These are phyloP conservation scores for Geotrypetes seraphini DNA, from an alignment of 2,797 vertebrate genomes.

Conservation along the genomic window DNA sequence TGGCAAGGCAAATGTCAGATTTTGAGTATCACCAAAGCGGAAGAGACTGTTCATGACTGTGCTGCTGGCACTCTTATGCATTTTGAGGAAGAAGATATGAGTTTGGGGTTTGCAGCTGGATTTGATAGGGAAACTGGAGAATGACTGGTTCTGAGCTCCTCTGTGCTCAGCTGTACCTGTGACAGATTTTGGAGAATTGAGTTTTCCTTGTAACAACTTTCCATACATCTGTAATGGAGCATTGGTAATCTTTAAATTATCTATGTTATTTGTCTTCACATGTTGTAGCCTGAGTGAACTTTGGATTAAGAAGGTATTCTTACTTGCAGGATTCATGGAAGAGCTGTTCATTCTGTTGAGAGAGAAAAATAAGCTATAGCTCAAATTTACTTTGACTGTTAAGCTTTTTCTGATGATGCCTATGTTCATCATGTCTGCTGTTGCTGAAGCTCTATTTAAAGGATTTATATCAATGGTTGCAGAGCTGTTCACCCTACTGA, in stretches of 20 bases:
- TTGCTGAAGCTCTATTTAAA: too few species aligned
- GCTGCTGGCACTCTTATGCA: slow-evolving; percentile 45
- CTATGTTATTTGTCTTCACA: background rate
- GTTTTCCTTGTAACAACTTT: background rate
- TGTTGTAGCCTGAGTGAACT: background rate
- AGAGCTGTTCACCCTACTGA: too few species aligned
- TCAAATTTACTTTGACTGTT: too few species aligned
- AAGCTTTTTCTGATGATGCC: too few species aligned
- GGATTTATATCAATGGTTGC: too few species aligned
- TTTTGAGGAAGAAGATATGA: slow-evolving; percentile 62
- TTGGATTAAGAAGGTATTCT: too few species aligned
- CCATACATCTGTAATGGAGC: background rate
- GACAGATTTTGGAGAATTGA: background rate
- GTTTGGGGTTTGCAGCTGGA: slow-evolving; percentile 43
- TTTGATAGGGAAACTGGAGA: background rate
- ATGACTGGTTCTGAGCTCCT: background rate
- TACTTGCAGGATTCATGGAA: accelerated
- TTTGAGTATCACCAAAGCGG: slow-evolving; percentile 64
- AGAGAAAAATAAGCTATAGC: background rate
- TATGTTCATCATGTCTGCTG: too few species aligned
- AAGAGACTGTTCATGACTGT: slow-evolving; percentile 65
- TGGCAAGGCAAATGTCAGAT: slow-evolving; percentile 72
- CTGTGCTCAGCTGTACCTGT: background rate
- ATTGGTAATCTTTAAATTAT: background rate
- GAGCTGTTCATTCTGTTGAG: background rate